A percentile compares a stretch with the other conserved stretches of the same genome.
These are phyloP conservation scores for Helicoverpa armigera DNA, from an alignment of 1,140 invertebrate species.

Conservation along the genomic window DNA sequence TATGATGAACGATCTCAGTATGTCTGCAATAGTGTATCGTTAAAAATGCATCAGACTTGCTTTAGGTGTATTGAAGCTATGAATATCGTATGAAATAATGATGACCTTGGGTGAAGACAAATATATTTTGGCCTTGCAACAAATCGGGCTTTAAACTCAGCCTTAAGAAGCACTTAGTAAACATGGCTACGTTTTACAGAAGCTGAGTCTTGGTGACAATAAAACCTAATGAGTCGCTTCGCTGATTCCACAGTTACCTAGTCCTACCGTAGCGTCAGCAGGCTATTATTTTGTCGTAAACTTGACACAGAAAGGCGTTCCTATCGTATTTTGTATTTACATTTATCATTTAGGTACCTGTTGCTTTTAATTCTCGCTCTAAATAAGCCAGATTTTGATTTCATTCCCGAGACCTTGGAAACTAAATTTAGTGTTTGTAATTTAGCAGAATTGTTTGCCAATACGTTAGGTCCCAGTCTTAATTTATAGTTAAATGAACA, in stretches of 20 bases:
- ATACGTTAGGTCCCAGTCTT: conserved; percentile 1
- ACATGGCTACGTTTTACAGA: too few relatives aligned
- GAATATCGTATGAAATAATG: conserved; percentile 3
- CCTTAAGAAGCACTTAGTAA: too few relatives aligned
- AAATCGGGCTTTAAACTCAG: too few relatives aligned
- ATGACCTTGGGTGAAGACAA: not conserved
- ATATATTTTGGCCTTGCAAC: too few relatives aligned
- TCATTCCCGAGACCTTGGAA: not conserved
- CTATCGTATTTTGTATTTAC: not conserved
- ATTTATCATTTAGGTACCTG: not conserved
- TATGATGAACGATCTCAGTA: conserved; percentile 32
- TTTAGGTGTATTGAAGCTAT: not conserved
- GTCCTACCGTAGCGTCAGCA: too few relatives aligned
- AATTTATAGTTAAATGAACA: conserved; percentile 30
- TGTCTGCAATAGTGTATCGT: conserved; percentile 35
- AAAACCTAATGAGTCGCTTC: too few relatives aligned
- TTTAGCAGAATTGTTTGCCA: not conserved
- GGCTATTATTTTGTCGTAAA: too few relatives aligned
- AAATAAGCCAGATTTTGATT: not conserved
- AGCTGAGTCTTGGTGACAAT: too few relatives aligned
- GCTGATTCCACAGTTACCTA: too few relatives aligned
- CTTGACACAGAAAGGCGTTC: not conserved
- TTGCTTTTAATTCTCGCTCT: not conserved
- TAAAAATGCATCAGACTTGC: conserved; percentile 32
- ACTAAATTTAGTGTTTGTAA: not conserved